Base-by-base conservation (phyloP, 2,888 invertebrate species). In the Dryadula phaetusa region DNA sequence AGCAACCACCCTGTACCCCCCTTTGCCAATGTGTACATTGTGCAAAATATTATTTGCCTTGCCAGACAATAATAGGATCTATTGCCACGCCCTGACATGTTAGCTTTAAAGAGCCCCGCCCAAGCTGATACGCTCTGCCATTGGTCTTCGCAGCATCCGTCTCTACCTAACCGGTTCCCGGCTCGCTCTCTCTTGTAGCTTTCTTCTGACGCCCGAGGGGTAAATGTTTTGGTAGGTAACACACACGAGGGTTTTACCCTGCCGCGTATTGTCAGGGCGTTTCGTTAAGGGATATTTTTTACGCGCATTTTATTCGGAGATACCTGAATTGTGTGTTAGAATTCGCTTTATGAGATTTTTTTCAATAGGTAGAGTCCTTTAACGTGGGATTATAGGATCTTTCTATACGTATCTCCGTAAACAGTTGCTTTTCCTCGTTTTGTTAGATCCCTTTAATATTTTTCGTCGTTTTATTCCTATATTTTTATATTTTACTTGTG, bases 31-130 rank as follows among this genome's bases (percentile, higher is more conserved):
- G 94, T 94, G 93, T 94, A 95, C 94, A 94, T 94, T 95, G 94
- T 94, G 94, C 94, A 94, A 94, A 94, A 94, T 94, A 95, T 94
- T 94, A 95, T 95, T 95, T 94, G 94, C 94, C 93, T 94, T 94
- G 93, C 94, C 93, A 93, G 92, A 92, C 91, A 91, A 92, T 93
- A 92, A 89, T 93, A 88, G 90, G 90, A 92, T 91, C 89, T 89
- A 87, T 79, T 84, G 90, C 89, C 86, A 83, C 92, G 90, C 92
- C 91, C 89, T 92, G 93, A 93, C 93, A 93, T 93, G 92, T 92
- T 92, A 92, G 92, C 93, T 92, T 92, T 88, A 82, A 74, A 70
- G 72, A 76, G 79, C 90, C 79, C 90, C 93, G 88, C 93, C 93
- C 86, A 76, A 58, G 71, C 64, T 68, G 58, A 61, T 72, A 76